Conservation (phyloP, 35 echinoderm and acorn worm species). For the Hemicentrotus pulcherrimus region DNA sequence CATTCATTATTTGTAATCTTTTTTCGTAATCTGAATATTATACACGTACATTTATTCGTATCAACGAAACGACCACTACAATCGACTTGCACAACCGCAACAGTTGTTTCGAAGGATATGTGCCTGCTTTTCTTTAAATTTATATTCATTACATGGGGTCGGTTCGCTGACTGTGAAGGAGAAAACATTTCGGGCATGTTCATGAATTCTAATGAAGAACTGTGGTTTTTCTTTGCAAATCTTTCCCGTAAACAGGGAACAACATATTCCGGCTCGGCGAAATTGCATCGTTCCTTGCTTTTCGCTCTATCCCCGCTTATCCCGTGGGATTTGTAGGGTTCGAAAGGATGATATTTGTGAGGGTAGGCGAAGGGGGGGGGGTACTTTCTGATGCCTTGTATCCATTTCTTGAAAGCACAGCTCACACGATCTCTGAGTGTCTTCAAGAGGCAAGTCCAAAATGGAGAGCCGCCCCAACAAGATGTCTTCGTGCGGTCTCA, state of each 20-base stretch:
- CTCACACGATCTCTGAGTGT: background rate
- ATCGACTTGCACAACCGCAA: too few relatives aligned
- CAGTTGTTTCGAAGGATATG: background rate
- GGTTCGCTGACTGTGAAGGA: background rate
- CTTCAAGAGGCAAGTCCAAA: background rate
- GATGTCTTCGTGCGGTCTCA: background rate
- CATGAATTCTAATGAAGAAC: background rate
- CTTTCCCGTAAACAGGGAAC: background rate
- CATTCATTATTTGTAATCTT: too few relatives aligned
- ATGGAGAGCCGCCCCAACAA: background rate
- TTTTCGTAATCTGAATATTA: too few relatives aligned
- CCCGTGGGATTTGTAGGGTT: too few relatives aligned
- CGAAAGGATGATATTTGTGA: background rate
- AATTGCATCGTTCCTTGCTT: background rate
- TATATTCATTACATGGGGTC: background rate
- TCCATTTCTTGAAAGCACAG: background rate
- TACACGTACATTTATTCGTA: too few relatives aligned
- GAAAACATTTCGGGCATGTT: background rate
- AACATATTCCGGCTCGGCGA: background rate
- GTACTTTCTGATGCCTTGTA: background rate
- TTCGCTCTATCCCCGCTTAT: background rate
- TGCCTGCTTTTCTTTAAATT: background rate
- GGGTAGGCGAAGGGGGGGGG: too few relatives aligned
- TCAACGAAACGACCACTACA: too few relatives aligned
- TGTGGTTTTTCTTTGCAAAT: background rate